These are phyloP conservation scores for Zophobas morio DNA, from an alignment of 1,140 invertebrate genomes.

Conservation along the genomic window DNA sequence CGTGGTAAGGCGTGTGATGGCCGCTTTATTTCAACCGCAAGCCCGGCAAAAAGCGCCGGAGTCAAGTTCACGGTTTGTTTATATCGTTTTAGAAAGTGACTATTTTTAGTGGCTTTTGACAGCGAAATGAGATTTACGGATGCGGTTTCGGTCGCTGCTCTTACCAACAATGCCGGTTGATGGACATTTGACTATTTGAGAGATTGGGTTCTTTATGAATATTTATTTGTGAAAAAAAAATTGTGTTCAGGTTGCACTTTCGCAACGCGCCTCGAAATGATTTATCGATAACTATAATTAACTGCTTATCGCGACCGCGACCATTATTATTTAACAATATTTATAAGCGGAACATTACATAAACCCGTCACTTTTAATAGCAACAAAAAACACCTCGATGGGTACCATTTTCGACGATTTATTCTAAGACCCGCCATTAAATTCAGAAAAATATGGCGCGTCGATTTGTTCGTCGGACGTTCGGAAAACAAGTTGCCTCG, in stretches of 20 bases:
- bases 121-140: conserved; percentile 38
- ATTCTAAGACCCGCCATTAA: conserved; percentile 6
- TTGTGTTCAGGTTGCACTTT: conserved; percentile 11
- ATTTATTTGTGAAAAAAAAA: conserved; percentile 1
- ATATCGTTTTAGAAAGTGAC: conserved; percentile 38
- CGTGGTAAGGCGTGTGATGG: no score
- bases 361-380: conserved; percentile 10
- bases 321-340: conserved; percentile 17
- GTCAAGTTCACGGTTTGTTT: conserved; percentile 41
- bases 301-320: conserved; percentile 9
- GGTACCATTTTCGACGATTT: conserved; percentile 13
- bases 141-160: conserved; percentile 19
- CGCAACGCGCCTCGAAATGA: conserved; percentile 12
- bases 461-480: neutral
- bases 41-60: neutral
- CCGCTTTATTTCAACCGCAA: no score
- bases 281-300: conserved; percentile 17
- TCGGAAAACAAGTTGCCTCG: neutral
- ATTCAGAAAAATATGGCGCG: neutral
- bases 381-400: conserved; percentile 3
- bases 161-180: neutral
- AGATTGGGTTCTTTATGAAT: neutral
- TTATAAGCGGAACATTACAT: conserved; percentile 11
- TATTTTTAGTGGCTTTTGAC: conserved; percentile 42
- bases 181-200: neutral